These are phyloP conservation scores for Dicerorhinus sumatrensis DNA, from an alignment of 2,113 vertebrate genomes.

Conservation along the genomic window DNA sequence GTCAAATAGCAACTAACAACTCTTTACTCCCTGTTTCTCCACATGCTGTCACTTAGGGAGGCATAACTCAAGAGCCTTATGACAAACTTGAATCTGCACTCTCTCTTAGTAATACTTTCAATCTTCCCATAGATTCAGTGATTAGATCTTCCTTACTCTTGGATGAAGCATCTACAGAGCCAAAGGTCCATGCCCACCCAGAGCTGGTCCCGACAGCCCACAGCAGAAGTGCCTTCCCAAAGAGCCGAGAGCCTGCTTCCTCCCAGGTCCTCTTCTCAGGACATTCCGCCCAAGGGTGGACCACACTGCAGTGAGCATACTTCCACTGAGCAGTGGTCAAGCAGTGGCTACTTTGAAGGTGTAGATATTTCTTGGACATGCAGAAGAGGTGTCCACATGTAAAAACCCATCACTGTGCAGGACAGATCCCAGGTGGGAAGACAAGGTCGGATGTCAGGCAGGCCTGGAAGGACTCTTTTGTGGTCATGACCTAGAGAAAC, in stretches of 20 bases:
- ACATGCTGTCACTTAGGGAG: not conserved
- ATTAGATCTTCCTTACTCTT: not conserved
- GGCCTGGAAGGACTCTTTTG: not conserved
- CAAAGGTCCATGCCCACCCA: not conserved
- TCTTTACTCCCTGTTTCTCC: not conserved
- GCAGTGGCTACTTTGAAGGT: not conserved
- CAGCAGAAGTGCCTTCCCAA: not conserved
- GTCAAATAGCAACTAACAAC: not conserved
- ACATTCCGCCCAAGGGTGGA: not conserved
- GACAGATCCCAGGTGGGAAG: not conserved
- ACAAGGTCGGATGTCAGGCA: rapidly evolving
- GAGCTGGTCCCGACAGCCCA: not conserved
- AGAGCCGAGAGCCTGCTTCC: not conserved
- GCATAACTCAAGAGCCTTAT: not conserved
- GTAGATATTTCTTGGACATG: not conserved
- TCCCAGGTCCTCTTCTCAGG: not conserved
- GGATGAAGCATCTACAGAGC: rapidly evolving
- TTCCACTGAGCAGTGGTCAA: not conserved
- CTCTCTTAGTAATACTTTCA: not conserved
- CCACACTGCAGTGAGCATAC: not conserved
- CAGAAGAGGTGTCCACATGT: not conserved
- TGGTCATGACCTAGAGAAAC: not conserved
- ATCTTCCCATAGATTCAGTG: not conserved
- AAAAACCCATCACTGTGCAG: not conserved
- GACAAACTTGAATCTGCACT: not conserved